Evolutionary conservation across 2,888 invertebrate species (phyloP).

Genomic region (Campaea margaritaria): DNA sequence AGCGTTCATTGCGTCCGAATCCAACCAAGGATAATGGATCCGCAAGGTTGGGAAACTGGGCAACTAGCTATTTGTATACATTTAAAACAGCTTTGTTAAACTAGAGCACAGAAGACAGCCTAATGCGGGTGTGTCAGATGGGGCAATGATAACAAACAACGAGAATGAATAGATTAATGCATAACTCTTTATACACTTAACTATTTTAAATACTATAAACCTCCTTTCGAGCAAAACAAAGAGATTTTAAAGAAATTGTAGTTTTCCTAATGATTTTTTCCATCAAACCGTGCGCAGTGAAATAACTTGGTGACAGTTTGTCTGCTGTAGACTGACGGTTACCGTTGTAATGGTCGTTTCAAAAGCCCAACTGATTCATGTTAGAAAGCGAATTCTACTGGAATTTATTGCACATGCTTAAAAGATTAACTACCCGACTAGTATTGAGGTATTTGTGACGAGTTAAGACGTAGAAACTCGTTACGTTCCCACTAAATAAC

Average conservation of each 20-base stretch:
- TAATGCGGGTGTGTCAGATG: neutral
- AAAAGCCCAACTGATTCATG: neutral
- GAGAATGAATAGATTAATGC: neutral
- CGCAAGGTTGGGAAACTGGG: constrained; percentile 62
- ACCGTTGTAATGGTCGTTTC: neutral
- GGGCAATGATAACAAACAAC: neutral
- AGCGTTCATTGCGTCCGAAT: constrained; percentile 56
- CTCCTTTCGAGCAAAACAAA: too few species aligned
- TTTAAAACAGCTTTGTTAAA: constrained; percentile 7
- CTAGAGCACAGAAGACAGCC: too few species aligned
- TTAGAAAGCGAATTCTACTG: constrained; percentile 8
- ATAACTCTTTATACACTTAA: too few species aligned
- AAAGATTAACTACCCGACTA: constrained; percentile 2
- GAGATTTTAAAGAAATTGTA: neutral
- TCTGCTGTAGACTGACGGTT: neutral
- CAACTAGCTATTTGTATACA: constrained; percentile 14
- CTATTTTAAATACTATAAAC: too few species aligned
- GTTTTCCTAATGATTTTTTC: neutral
- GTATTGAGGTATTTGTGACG: constrained; percentile 13
- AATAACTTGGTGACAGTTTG: neutral
- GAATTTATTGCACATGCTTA: constrained; percentile 6
- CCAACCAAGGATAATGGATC: constrained; percentile 66
- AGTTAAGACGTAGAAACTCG: constrained; percentile 12
- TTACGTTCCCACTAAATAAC: constrained; percentile 15
- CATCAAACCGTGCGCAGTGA: neutral